Base-by-base conservation (phyloP, 2,113 vertebrate genomes). In the Menidia beryllina region DNA sequence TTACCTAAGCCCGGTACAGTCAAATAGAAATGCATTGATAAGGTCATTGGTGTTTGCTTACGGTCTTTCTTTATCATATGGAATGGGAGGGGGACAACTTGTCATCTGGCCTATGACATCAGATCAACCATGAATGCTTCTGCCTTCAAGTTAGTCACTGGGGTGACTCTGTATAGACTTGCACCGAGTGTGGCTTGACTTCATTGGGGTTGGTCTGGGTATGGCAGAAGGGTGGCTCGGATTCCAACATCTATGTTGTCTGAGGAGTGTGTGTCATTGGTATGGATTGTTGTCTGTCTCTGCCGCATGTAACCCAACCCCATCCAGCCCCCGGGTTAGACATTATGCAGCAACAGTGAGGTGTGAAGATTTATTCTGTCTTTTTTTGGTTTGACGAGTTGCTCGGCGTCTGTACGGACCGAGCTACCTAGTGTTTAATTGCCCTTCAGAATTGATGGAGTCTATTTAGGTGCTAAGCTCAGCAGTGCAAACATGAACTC, bases 181-280 rank as follows among this genome's bases (percentile, higher is more conserved):
- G 64, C 78, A 86, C 69, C n/a, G 76, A 88, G 77, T 81, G 77
- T 83, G 79, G 59, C 59, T 79, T 88, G 84, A 90, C 90, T 90
- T 88, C 68, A 76, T 57, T 12, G 57, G 73, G 59, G 63, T 34
- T 43, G 59, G 25, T 45, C 14, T 34, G 36, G 21, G 20, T 14
- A 36, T 48, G 79, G 84, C 75, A 82, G 62, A 61, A 21, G 75
- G 77, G 72, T 14, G 23, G 43, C 72, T 72, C 86, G 85, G 80
- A 90, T 89, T 88, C 67, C 75, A 62, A 19, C 77, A 57, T 50
- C 69, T 52, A 14, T 83, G 60, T 54, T 54, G 74, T 70, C 50
- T 54, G 71, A 66, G 64, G 79, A 63, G 61, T n/a, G 38, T 71
- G 74, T 78, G 70, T 53, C 73, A n/a, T 62, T 62, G 62, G 61